Conservation (phyloP, 2,797 vertebrate species). For the Sebastes umbrosus region DNA sequence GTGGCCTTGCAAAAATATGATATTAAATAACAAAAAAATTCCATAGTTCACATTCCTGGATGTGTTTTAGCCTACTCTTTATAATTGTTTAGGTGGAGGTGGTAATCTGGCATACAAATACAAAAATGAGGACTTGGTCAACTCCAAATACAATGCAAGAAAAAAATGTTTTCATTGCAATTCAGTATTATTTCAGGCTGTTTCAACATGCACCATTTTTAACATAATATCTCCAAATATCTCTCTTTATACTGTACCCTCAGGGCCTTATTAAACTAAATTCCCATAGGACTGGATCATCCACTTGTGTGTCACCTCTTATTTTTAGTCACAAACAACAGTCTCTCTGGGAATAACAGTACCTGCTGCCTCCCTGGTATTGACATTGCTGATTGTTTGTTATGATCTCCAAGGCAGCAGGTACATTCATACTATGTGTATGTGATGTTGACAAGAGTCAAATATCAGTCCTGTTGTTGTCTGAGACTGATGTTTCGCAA, state of each 20-base stretch:
- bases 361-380: conserved; percentile 34
- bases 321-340: conserved; percentile 16
- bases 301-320: not conserved
- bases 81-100: not conserved
- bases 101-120: not conserved
- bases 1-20: not conserved
- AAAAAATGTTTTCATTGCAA: not conserved
- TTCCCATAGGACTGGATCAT: not conserved
- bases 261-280: not conserved
- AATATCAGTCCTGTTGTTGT: conserved; percentile 59
- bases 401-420: conserved; percentile 56
- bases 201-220: not conserved
- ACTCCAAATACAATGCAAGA: not conserved
- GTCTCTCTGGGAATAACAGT: conserved; percentile 27
- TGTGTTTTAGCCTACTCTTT: not conserved
- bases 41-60: not conserved
- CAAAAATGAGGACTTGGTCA: not conserved
- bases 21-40: not conserved
- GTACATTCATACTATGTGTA: conserved; percentile 36
- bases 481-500: conserved; percentile 27
- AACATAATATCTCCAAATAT: not conserved
- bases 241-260: not conserved
- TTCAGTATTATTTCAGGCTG: not conserved
- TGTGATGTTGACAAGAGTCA: conserved; percentile 54
- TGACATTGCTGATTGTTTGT: conserved; percentile 62